Evolutionary conservation across 2,888 invertebrate species (phyloP), one percentile per base, ranked within the genome.

Genomic region (Cephus pygmeus): DNA sequence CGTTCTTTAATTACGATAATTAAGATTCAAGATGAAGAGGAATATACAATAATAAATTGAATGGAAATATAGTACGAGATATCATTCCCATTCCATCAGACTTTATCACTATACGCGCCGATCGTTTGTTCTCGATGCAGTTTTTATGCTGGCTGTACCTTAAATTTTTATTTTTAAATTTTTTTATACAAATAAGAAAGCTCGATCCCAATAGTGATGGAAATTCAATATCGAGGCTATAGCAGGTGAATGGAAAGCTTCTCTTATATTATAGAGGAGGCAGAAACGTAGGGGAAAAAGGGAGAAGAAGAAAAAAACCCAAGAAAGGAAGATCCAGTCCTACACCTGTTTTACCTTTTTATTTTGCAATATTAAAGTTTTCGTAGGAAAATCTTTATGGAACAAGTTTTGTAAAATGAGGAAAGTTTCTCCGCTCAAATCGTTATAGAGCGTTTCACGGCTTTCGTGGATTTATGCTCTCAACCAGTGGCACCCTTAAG

Each of bases 351-450:
- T 85, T 83, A 82, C 84, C 83, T 85, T 86, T 88, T 86, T 86
- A 86, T 87, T 86, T 81, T 85, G 83, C 86, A 86, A 88, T 89
- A 89, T 88, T 84, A 87, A 89, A 89, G 85, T 87, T 89, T 86
- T 83, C 83, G 87, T 85, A 84, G 84, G 85, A 56, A 56, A 85
- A 86, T 87, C 87, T 86, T 88, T 86, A 87, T 85, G 86, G 85
- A 86, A 86, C 87, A 89, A 89, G 88, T 89, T 89, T 87, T 77
- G 68, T 73, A 69, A 76, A 81, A 82, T 71, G 71, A 71, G 34
- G 71, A 34, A 71, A 71, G 71, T 71, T 71, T 6, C 71, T 15
- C 4, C 12, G 15, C 71, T 71, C 31, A 31, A 34, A 31, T 71
- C 71, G 71, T 71, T 71, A 31, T 71, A 71, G 31, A 34, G 15